Base-by-base conservation (phyloP, 2,888 invertebrate species). In the Incurvaria masculella region DNA sequence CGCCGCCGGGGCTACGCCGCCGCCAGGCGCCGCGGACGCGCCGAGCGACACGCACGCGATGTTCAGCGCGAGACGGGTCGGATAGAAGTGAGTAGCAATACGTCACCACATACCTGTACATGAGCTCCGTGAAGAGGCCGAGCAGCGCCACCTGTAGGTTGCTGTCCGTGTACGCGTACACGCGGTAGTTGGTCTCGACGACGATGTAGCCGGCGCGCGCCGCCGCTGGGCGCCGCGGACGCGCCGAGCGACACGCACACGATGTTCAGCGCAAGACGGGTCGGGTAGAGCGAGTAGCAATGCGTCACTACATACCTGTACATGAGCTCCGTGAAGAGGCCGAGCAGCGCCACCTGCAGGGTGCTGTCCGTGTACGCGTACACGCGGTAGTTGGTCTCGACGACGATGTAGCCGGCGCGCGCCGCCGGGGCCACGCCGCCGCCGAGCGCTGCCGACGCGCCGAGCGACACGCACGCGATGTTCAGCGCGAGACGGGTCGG, bases 221-320 rank as follows among this genome's bases (percentile, higher is more conserved):
- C 21, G 23, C n/a, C n/a, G n/a, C n/a, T n/a, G n/a, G n/a, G n/a
- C 76, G 45, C 78, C 45, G 68, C 60, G 49, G 66, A 62, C 14
- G 67, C 67, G 39, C 71, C 74, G 18, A 69, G 74, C 49, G 80
- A 70, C 50, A 78, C 81, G 55, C 80, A 79, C 19, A 85, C 81
- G 46, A 97, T 87, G 73, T 95, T 93, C 48, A 97, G 79, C 2
- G 96, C 96, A 54, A 97, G 79, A 26, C 94, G 83, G 0, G 97
- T 98, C 14, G 97, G 97, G 80, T 96, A 97, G 76, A 96, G 97
- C 17, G n/a, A n/a, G n/a, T n/a, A n/a, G n/a, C n/a, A n/a, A n/a
- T n/a, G n/a, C n/a, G n/a, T n/a, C n/a, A 19, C 33, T 19, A 39
- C 16, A 16, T 66, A 89, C 89, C 91, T 87, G 72, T 95, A 97